Conservation (phyloP, 1,140 invertebrate genomes). For the Brachionus sp. region DNA sequence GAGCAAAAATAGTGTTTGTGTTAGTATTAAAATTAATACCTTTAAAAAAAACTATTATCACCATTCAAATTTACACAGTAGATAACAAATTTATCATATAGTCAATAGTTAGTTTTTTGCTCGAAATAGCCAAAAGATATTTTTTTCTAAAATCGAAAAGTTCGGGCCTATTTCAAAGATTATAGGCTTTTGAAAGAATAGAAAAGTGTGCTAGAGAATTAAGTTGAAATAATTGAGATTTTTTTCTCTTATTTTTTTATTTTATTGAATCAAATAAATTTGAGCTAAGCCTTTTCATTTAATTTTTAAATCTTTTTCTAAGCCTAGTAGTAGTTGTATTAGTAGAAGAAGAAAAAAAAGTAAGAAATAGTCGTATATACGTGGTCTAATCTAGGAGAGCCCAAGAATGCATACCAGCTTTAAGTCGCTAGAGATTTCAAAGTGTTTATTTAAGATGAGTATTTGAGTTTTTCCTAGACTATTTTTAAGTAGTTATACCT, state of each 20-base stretch:
- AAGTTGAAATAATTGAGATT: conserved; percentile 41
- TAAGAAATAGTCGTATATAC: neutral
- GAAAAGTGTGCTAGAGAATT: conserved; percentile 38
- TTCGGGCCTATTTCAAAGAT: neutral
- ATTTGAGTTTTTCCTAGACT: neutral
- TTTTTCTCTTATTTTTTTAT: neutral
- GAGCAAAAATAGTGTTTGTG: neutral
- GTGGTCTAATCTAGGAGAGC: neutral
- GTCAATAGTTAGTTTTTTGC: neutral
- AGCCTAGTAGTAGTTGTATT: neutral
- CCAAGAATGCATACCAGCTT: conserved; percentile 10
- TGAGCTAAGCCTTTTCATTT: conserved; percentile 1
- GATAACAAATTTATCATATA: conserved; percentile 20
- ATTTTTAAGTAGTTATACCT: neutral
- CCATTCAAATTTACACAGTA: conserved; percentile 35
- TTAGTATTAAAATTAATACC: neutral
- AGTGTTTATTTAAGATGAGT: conserved; percentile 28
- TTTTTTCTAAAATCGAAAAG: neutral
- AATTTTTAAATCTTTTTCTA: conserved; percentile 22
- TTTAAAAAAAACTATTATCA: conserved; percentile 20
- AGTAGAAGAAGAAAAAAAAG: neutral
- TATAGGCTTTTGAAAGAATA: conserved; percentile 20
- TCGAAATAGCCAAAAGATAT: neutral
- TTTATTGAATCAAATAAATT: conserved; percentile 12
- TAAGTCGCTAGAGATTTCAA: conserved; percentile 29